phyloP scores from a whole-genome alignment of 1,140 invertebrate species.

The Tetramorium simillimum region DNA sequence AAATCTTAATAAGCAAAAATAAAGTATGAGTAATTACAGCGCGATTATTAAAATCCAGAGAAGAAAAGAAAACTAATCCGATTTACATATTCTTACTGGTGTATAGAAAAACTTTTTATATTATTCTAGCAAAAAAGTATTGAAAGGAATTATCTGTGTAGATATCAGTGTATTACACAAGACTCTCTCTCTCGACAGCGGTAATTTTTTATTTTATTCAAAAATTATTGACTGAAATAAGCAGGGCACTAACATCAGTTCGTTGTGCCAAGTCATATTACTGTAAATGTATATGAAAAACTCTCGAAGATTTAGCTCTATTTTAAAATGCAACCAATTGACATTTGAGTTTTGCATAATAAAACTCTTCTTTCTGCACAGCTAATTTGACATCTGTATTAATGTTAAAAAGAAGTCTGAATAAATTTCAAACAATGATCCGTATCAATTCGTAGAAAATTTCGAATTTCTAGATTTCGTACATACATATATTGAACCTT shows the following conservation, averaged over 20 bases:
- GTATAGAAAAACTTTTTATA: background rate
- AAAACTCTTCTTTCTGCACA: background rate
- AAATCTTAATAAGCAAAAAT: constrained; percentile 4
- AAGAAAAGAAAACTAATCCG: background rate
- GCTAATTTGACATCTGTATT: background rate
- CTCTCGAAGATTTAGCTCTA: constrained; percentile 5
- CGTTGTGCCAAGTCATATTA: background rate
- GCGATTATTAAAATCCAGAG: background rate
- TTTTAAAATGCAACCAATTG: background rate
- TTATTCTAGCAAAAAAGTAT: background rate
- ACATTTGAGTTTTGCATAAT: background rate
- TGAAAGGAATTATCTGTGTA: background rate
- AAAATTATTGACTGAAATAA: background rate
- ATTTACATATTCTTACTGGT: background rate
- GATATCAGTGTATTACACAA: background rate
- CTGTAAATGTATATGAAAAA: background rate
- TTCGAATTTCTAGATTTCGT: background rate
- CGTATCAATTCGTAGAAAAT: background rate
- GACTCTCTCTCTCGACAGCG: background rate
- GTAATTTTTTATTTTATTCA: background rate
- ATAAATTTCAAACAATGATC: background rate
- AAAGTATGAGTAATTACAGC: background rate
- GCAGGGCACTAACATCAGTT: background rate
- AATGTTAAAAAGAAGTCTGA: background rate
- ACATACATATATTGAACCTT: background rate